Conservation (phyloP, 2,113 vertebrate genomes). For the Haemorhous mexicanus region DNA sequence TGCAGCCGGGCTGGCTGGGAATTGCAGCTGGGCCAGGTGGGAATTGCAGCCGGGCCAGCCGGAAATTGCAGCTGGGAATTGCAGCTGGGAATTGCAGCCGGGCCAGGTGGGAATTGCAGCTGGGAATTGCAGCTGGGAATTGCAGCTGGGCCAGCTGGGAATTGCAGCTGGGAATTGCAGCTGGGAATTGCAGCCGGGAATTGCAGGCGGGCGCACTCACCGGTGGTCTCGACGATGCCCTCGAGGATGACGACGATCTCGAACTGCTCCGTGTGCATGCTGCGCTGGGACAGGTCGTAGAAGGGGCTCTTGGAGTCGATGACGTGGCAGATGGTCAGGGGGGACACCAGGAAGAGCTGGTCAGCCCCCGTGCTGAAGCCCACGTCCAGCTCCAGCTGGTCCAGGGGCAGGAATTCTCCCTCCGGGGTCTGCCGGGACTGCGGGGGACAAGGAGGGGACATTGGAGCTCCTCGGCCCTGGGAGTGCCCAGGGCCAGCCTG, state of each 20-base stretch:
- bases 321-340: slow-evolving; percentile 98
- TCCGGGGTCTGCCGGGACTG: slow-evolving; percentile 99
- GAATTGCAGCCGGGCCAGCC: too few species aligned
- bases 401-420: slow-evolving; percentile 97
- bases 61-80: too few species aligned
- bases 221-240: slow-evolving; percentile 98
- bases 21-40: too few species aligned
- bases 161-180: background rate
- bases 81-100: too few species aligned
- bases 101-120: too few species aligned
- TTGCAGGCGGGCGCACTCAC: slow-evolving; percentile 73
- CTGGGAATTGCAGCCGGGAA: background rate
- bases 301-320: slow-evolving; percentile 99
- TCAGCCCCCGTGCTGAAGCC: slow-evolving; percentile 98
- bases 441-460: rapidly evolving
- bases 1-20: too few species aligned
- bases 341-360: slow-evolving; percentile 98
- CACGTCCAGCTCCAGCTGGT: slow-evolving; percentile 98
- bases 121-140: too few species aligned
- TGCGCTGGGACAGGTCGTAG: slow-evolving; percentile 96
- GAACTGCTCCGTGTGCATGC: slow-evolving; percentile 97
- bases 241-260: slow-evolving; percentile 99
- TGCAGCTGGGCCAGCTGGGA: too few species aligned
- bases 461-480: rapidly evolving
- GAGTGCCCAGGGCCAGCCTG: rapidly evolving